Evolutionary conservation across 2,113 vertebrate genomes (phyloP).

Genomic region (Sylvilagus bachmani): DNA sequence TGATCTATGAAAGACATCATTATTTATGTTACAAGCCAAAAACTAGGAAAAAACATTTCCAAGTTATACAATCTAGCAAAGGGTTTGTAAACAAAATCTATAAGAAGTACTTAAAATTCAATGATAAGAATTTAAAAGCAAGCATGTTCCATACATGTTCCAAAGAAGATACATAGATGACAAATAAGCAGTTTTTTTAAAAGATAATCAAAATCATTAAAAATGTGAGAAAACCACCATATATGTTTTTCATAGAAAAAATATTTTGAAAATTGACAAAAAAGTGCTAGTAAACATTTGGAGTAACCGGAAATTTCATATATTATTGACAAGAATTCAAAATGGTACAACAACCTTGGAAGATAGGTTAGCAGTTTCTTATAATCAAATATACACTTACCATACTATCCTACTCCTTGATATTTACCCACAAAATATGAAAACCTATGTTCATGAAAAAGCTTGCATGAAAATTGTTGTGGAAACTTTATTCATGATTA

Average conservation of each 20-base stretch:
- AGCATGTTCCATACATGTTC: background rate
- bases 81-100: background rate
- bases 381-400: background rate
- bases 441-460: background rate
- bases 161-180: background rate
- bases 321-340: background rate
- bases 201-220: background rate
- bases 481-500: background rate
- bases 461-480: background rate
- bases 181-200: no score
- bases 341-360: background rate
- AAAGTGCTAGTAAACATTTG: background rate
- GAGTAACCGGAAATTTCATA: background rate
- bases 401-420: background rate
- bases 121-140: background rate
- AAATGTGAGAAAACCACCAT: background rate
- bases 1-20: background rate
- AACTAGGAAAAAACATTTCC: background rate
- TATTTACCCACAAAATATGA: conserved; percentile 19
- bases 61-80: background rate
- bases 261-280: background rate
- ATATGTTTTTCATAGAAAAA: background rate
- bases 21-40: background rate
- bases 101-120: conserved; percentile 16
- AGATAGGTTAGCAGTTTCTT: background rate